These are phyloP conservation scores for Phymanthus crucifer DNA, from an alignment of 92 coral and sea anemone genomes.

Conservation along the genomic window DNA sequence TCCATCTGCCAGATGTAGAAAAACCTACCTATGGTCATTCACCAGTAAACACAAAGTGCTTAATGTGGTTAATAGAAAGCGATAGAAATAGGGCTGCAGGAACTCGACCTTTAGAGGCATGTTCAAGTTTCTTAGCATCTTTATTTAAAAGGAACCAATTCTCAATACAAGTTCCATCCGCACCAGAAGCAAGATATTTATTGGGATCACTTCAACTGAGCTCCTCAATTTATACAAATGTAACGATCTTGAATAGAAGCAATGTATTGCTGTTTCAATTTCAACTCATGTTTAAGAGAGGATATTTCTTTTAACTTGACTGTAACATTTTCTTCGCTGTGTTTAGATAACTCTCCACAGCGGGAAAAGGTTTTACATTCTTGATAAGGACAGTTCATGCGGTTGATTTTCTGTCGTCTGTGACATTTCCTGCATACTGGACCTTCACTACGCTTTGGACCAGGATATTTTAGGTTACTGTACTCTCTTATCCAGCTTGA, in stretches of 20 bases:
- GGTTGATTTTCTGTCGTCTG: neutral
- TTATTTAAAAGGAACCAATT: too few species aligned
- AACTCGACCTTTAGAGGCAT: too few species aligned
- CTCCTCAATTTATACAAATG: too few species aligned
- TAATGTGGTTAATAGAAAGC: too few species aligned
- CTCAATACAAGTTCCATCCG: too few species aligned
- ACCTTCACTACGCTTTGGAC: neutral
- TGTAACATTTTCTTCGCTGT: neutral
- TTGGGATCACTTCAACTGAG: too few species aligned
- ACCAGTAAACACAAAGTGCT: constrained; percentile 22
- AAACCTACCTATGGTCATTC: constrained; percentile 51
- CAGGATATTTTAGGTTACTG: neutral
- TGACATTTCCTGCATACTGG: neutral
- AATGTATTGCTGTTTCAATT: too few species aligned
- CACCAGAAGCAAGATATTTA: too few species aligned
- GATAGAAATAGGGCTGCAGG: too few species aligned
- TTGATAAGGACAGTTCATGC: neutral
- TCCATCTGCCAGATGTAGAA: constrained; percentile 25
- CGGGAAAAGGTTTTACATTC: neutral
- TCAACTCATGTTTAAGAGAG: neutral
- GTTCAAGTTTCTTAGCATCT: too few species aligned
- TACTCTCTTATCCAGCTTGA: too few species aligned
- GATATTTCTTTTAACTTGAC: neutral
- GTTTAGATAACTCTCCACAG: neutral
- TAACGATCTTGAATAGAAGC: too few species aligned